These are phyloP conservation scores for Stegana nigrithorax DNA, from an alignment of 2,888 invertebrate genomes.

Conservation along the genomic window DNA sequence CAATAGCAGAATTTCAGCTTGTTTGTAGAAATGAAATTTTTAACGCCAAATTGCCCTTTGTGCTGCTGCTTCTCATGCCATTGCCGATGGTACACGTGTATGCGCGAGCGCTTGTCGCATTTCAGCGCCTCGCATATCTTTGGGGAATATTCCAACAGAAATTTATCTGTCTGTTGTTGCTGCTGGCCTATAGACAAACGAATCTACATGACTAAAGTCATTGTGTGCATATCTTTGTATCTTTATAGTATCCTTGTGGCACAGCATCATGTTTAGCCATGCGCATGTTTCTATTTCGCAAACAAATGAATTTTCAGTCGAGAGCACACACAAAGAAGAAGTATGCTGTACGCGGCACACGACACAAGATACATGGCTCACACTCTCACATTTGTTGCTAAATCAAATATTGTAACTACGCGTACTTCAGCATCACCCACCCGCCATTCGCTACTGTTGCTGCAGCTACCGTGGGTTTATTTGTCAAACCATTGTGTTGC, in stretches of 20 bases:
- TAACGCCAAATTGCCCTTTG: conserved; percentile 8
- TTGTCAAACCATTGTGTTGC: too few relatives aligned
- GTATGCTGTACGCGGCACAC: too few relatives aligned
- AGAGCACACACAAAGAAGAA: not conserved
- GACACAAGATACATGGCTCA: too few relatives aligned
- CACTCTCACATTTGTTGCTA: too few relatives aligned
- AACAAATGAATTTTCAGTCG: not conserved
- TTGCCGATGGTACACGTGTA: not conserved
- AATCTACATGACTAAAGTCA: not conserved
- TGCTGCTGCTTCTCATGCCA: not conserved
- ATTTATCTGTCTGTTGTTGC: not conserved
- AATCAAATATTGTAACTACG: too few relatives aligned
- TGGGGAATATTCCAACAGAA: not conserved
- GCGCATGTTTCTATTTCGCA: too few relatives aligned
- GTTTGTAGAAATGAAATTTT: conserved; percentile 9
- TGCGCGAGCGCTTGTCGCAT: not conserved
- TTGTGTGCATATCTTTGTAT: too few relatives aligned
- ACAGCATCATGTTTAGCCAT: too few relatives aligned
- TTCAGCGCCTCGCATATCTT: not conserved
- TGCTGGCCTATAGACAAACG: not conserved
- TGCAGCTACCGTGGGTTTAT: too few relatives aligned
- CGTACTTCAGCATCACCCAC: too few relatives aligned
- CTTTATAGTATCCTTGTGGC: not conserved
- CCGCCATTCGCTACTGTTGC: too few relatives aligned
- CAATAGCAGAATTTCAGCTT: conserved; percentile 3